phyloP scores from a whole-genome alignment of 2,888 invertebrate genomes.

The Trissolcus japonicus region DNA sequence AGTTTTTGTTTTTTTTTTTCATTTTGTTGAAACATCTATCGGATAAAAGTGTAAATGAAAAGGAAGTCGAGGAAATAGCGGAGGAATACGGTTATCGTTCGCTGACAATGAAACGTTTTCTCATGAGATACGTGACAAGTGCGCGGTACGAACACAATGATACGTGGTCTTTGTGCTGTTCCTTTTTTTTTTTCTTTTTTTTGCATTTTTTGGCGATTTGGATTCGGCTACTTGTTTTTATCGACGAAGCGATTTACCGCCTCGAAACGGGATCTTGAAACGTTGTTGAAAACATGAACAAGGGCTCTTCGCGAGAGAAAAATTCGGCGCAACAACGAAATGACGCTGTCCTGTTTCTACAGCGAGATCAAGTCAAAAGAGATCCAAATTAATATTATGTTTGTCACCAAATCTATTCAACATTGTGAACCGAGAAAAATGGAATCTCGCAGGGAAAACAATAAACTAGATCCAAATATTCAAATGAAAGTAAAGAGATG shows the following conservation, averaged over 20 bases:
- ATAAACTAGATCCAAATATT: no score
- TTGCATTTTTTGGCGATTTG: constrained; percentile 17
- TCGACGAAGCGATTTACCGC: constrained; percentile 30
- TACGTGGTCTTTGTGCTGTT: constrained; percentile 25
- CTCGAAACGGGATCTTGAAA: constrained; percentile 38
- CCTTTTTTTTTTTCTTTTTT: constrained; percentile 3
- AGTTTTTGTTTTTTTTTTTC: constrained; percentile 31
- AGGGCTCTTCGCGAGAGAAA: background rate
- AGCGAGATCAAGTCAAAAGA: constrained; percentile 10
- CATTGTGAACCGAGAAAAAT: constrained; percentile 4
- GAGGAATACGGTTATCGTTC: constrained; percentile 40
- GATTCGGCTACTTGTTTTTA: constrained; percentile 15
- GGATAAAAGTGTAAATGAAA: constrained; percentile 52
- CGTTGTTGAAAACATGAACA: constrained; percentile 30
- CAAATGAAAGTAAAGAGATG: no score
- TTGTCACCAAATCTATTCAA: constrained; percentile 21
- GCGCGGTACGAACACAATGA: constrained; percentile 39
- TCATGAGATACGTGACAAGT: constrained; percentile 34
- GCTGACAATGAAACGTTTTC: constrained; percentile 26
- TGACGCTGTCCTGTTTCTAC: constrained; percentile 5
- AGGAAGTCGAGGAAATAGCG: constrained; percentile 50
- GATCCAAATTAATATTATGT: constrained; percentile 8
- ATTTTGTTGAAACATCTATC: constrained; percentile 55
- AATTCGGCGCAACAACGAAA: background rate
- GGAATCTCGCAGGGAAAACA: background rate